Evolutionary conservation across 2,888 invertebrate genomes (phyloP).

Genomic region (Eristalinus aeneus): DNA sequence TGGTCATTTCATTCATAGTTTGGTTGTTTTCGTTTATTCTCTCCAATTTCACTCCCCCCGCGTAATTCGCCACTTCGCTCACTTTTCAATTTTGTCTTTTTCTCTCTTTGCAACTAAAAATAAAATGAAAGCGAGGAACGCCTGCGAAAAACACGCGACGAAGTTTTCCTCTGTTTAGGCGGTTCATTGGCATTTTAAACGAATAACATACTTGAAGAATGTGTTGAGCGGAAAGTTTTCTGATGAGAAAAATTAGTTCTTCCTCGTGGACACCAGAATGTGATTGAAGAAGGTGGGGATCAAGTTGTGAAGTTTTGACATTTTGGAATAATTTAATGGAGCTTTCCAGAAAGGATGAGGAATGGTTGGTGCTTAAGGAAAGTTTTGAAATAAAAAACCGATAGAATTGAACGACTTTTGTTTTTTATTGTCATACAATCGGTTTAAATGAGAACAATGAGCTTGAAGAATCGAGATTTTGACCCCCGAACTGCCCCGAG

Average conservation of each 20-base stretch:
- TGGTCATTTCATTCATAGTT: not conserved
- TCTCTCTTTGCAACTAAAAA: not conserved
- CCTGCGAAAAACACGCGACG: not conserved
- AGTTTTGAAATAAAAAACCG: constrained; percentile 4
- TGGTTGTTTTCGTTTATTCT: constrained; percentile 15
- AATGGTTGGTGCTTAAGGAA: not conserved
- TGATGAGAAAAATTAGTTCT: constrained; percentile 38
- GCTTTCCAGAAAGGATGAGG: not conserved
- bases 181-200: not conserved
- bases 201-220: not conserved
- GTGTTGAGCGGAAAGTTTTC: constrained; percentile 13
- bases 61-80: constrained; percentile 10
- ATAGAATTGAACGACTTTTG: not conserved
- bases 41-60: not conserved
- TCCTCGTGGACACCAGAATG: not conserved
- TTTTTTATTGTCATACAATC: not conserved
- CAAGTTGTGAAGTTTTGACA: not conserved
- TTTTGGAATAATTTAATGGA: not conserved
- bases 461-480: no score
- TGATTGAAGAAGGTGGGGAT: not conserved
- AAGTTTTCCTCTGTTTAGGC: constrained; percentile 23
- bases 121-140: not conserved
- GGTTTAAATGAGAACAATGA: not conserved
- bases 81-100: not conserved
- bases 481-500: no score